Conservation (phyloP, 2,888 invertebrate species). For the Stramonita haemastoma region DNA sequence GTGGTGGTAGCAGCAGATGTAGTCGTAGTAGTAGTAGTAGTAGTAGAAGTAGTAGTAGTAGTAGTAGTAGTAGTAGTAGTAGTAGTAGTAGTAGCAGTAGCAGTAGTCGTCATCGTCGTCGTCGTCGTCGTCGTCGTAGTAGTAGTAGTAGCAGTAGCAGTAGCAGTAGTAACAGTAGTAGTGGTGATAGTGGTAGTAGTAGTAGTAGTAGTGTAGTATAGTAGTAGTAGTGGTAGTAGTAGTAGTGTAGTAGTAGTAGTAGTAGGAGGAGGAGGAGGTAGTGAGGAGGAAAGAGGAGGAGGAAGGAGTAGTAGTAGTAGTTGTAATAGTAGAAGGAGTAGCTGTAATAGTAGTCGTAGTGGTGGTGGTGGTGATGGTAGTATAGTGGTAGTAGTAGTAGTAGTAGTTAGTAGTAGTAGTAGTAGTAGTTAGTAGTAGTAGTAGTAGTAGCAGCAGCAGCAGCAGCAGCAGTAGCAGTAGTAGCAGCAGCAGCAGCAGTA, state of each 20-base stretch:
- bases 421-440: too few relatives aligned
- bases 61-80: conserved; percentile 42
- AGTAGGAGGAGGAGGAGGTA: neutral
- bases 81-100: conserved; percentile 41
- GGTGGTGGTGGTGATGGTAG: neutral
- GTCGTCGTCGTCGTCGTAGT: neutral
- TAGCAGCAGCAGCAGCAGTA: too few relatives aligned
- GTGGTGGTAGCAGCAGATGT: neutral
- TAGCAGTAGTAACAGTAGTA: conserved; percentile 19
- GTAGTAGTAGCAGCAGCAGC: too few relatives aligned
- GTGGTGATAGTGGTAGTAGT: conserved; percentile 17
- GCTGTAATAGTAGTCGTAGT: too few relatives aligned
- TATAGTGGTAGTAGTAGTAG: neutral
- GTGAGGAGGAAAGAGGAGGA: too few relatives aligned
- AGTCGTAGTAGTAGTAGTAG: neutral
- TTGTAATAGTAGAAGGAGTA: too few relatives aligned
- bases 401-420: too few relatives aligned
- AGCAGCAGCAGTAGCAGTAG: too few relatives aligned
- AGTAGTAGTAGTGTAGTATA: neutral
- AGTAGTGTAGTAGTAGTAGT: conserved; percentile 31
- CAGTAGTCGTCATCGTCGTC: conserved; percentile 32
- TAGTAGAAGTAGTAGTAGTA: conserved; percentile 22
- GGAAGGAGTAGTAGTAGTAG: too few relatives aligned
- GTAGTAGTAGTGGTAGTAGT: conserved; percentile 11
- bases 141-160: conserved; percentile 23